Evolutionary conservation across 2,888 invertebrate species (phyloP), one percentile per base, ranked within the genome.

Genomic region (Tryphoninae sp.): DNA sequence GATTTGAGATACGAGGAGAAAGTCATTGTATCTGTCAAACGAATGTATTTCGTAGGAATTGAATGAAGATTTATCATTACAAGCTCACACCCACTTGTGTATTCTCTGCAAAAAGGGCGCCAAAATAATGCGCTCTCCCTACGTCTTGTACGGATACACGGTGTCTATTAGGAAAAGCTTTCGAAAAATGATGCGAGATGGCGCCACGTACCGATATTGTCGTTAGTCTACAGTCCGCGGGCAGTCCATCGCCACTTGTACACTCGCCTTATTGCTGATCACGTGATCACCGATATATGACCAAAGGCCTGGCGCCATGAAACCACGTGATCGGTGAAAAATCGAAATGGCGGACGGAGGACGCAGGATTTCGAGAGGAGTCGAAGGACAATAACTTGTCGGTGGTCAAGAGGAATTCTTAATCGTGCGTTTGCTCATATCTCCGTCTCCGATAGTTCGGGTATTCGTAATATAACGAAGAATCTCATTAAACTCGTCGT

Each of bases 341-440:
- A 89, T 90, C 90, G 89, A 90, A 90, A 90, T 88, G 90, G 90
- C 87, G 90, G 90, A 89, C 90, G 89, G 88, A 89, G 89, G 90
- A 90, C 88, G 90, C 90, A 90, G 89, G 89, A 89, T 89, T 88
- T 87, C 87, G 89, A 87, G 86, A 86, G 86, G 86, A 88, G 88
- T 88, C 89, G 89, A 90, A 90, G 89, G 89, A 90, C 89, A 89
- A 89, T 89, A 89, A 87, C 86, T 89, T 87, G 87, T 86, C 55
- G 55, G 19, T 19, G 16, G 55, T 55, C 55, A 55, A 55, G 45
- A 13, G 45, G 45, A 55, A 9, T 8, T 22, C 55, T 55, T 19
- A 55, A 55, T 55, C 55, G 55, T 3, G 45, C 23, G 40, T 69
- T 59, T 13, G n/a, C 19, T 40, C n/a, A 67, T 33, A 67, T 59